Evolutionary conservation across 1,140 invertebrate species (phyloP), one percentile per base, ranked within the genome.

Genomic region (Parapsyche elsis): DNA sequence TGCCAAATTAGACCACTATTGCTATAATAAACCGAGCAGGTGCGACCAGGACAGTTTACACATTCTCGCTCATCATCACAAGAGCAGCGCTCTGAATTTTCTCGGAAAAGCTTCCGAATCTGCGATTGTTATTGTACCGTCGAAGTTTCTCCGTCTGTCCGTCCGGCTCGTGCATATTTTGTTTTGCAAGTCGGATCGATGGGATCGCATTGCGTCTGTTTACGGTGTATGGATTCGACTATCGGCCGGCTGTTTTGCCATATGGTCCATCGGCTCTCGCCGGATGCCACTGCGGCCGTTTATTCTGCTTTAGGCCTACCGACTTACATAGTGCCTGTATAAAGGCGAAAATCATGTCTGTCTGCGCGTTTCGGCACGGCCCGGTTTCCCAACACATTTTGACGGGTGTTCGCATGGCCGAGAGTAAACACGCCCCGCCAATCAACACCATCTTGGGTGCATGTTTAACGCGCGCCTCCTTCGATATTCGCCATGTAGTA

Each of bases 201-300:
- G 0, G 10, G 61, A 67, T 30, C 21, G 14, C 61, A 73, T 73
- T 73, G 14, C 16, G 45, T 73, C 73, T 53, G 49, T 53, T 46
- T 53, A 57, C 73, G 44, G 12, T 30, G 14, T 26, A 14, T 19
- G 71, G 49, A 75, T 75, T 75, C 71, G 45, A 26, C 70, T 53
- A 12, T 53, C 10, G 38, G 53, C 73, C 46, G 26, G 46, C 21
- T 77, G 74, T 76, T 77, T 64, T 59, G 75, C 75, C 75, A 77
- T 77, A 77, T 77, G 75, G 75, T 57, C 44, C 10, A 38, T 74
- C 30, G 19, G 30, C 30, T 30, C 16, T 30, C 16, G 44, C 71
- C 53, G 53, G 74, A 76, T 38, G 75, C 75, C 61, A 64, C 59
- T 77, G 23, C 75, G 16, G 53, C 14, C 38, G 14, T 46, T 46